Conservation (phyloP, 2,113 vertebrate species). For the Coturnix japonica region DNA sequence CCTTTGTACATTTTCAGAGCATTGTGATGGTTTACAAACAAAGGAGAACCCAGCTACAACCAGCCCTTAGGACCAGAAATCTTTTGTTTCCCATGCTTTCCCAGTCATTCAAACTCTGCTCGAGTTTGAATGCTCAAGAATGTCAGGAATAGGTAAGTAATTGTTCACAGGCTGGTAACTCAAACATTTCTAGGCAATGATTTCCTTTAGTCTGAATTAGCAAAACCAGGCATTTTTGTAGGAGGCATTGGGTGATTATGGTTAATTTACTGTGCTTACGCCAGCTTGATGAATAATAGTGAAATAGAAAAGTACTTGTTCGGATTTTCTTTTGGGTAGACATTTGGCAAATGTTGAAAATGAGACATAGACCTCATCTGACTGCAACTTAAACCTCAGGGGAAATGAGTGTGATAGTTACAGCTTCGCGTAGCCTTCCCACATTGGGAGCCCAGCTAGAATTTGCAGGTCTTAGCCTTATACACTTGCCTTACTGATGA, state of each 20-base stretch:
- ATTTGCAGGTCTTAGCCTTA: neutral
- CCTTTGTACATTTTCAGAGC: neutral
- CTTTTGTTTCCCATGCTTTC: neutral
- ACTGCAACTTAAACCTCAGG: constrained; percentile 18
- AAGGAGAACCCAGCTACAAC: neutral
- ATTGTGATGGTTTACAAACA: constrained; percentile 1
- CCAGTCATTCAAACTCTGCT: neutral
- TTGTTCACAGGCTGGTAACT: neutral
- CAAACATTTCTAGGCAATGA: neutral
- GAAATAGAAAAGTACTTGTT: constrained; percentile 34
- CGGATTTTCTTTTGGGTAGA: neutral
- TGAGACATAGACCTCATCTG: constrained; percentile 10
- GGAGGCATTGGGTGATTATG: neutral
- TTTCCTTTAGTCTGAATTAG: constrained; percentile 8
- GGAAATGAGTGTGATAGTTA: constrained; percentile 28
- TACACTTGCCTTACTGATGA: neutral
- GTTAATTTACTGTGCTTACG: neutral
- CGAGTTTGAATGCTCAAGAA: neutral
- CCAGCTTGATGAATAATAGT: constrained; percentile 50
- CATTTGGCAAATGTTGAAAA: constrained; percentile 32
- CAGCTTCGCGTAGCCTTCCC: neutral
- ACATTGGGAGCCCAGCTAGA: neutral
- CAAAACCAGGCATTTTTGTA: constrained; percentile 42
- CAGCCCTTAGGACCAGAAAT: neutral
- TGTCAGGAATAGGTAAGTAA: constrained; percentile 21